Base-by-base conservation (phyloP, 2,888 invertebrate genomes). In the Drosophila paramelanica region DNA sequence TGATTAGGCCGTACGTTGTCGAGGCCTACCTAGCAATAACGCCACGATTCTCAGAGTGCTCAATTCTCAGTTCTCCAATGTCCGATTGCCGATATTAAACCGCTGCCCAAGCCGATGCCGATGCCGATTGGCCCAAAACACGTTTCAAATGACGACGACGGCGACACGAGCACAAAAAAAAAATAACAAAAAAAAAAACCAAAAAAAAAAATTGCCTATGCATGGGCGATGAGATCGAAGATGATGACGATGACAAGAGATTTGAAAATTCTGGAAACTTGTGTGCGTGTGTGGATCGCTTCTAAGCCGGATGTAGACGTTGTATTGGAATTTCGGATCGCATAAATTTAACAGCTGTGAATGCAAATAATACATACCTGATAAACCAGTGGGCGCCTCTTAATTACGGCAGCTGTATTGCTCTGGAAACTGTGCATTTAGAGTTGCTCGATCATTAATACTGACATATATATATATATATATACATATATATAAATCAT, bases 231-330 rank as follows among this genome's bases (percentile, higher is more conserved):
- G 59, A 79, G 68, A 62, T 59, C 61, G 74, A 59, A 62, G 72
- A 74, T 68, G 69, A 69, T 66, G 72, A 72, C 33, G 57, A 67
- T 25, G 43, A 17, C 39, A 55, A 67, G 23, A 39, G 58, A 66
- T 62, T 86, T 83, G 69, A 77, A 77, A 77, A 87, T 83, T 79
- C 79, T 83, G 81, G 70, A 81, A 73, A 61, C 79, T 77, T 86
- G 67, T 62, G 33, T 31, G 67, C 4, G 23, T 23, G 33, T 8
- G 65, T 42, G 17, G 45, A 33, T 52, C 49, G 27, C 60, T 59
- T 57, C 61, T 42, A 46, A 81, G 71, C 79, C 87, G 81, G 79
- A 86, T 86, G 77, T 59, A 70, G 51, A 57, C 51, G 57, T 46
- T 50, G 43, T 42, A 58, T 70, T 27, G 42, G 42, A 62, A 58